Evolutionary conservation across 2,113 vertebrate genomes (phyloP).

Genomic region (Zootoca vivipara): DNA sequence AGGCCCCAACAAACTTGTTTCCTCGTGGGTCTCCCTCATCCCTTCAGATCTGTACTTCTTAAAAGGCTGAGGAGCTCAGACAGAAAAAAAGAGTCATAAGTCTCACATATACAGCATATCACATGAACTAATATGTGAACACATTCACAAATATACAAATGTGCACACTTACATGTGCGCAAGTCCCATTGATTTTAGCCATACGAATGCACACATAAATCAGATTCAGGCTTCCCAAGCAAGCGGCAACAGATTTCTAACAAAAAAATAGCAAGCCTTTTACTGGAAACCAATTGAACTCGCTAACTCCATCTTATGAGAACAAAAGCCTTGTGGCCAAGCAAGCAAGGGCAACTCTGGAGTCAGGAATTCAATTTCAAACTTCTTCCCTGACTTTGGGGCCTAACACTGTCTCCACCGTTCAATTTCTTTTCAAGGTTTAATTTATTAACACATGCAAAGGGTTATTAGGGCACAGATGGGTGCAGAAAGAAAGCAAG

Average conservation of each 20-base stretch:
- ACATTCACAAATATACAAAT: background rate
- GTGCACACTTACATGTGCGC: background rate
- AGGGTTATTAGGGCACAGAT: background rate
- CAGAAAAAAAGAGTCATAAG: background rate
- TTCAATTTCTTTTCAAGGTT: background rate
- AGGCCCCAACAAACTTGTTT: background rate
- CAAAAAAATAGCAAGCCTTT: background rate
- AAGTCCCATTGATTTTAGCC: background rate
- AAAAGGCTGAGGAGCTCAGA: background rate
- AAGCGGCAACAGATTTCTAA: background rate
- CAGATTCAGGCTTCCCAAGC: background rate
- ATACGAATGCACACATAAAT: background rate
- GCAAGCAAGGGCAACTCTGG: background rate
- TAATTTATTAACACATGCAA: constrained; percentile 16
- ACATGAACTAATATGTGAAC: background rate
- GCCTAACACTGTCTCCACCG: background rate
- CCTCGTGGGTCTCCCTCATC: background rate
- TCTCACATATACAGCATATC: background rate
- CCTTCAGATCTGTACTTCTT: background rate
- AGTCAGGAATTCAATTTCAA: background rate
- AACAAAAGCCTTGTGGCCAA: background rate
- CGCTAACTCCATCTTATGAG: background rate
- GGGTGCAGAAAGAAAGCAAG: background rate
- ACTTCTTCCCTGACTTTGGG: background rate
- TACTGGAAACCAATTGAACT: background rate